A percentile compares a stretch with the other conserved stretches of the same genome.
phyloP scores from a whole-genome alignment of 2,888 invertebrate genomes.

The Oscheius sp. region DNA sequence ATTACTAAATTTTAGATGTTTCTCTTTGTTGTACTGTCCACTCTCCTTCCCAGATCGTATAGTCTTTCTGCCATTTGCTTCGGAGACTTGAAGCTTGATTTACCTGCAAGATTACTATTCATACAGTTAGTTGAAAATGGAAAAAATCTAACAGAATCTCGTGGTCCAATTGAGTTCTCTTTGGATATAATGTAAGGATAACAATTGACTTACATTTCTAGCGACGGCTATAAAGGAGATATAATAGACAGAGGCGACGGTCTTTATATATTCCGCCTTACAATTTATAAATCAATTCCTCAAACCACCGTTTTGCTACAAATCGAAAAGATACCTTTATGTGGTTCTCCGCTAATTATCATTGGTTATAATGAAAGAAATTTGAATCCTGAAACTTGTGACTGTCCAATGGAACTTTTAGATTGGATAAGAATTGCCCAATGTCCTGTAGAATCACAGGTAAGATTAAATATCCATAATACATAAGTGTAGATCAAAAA shows the following conservation, averaged over 20 bases:
- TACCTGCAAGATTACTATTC: constrained; percentile 13
- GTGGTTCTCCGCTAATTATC: background rate
- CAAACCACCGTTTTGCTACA: background rate
- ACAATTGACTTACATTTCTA: background rate
- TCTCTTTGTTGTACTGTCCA: background rate
- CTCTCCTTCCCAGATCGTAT: background rate
- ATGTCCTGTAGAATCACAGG: constrained; percentile 17
- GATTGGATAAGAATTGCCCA: constrained; percentile 13
- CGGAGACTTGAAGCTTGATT: constrained; percentile 12
- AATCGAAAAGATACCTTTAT: background rate
- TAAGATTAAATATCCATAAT: background rate
- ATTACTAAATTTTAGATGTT: constrained; percentile 1
- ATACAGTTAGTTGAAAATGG: constrained; percentile 22
- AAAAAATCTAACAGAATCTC: constrained; percentile 5
- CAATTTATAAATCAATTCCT: background rate
- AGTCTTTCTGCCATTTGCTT: constrained; percentile 19
- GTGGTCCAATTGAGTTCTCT: background rate
- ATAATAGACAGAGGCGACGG: constrained; percentile 19
- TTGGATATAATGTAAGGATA: background rate
- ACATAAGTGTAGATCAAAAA: constrained; percentile 7
- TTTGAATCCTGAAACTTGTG: constrained; percentile 2
- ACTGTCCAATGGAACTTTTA: constrained; percentile 5
- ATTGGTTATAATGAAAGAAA: background rate
- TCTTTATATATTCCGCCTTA: constrained; percentile 5
- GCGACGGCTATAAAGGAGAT: background rate